Conservation (phyloP, 2,797 vertebrate species). For the Anableps anableps region DNA sequence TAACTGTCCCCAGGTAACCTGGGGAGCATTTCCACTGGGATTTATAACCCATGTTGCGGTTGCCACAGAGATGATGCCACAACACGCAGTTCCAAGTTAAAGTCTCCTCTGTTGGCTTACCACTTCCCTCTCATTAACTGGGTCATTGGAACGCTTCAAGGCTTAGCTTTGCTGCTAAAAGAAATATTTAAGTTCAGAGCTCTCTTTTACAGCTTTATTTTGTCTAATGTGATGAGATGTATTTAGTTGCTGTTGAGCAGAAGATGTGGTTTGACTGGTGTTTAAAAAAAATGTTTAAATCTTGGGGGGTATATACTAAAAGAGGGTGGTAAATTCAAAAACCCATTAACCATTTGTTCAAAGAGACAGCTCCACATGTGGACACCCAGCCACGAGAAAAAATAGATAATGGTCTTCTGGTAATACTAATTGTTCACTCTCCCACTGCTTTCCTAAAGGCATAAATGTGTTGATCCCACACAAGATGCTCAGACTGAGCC, state of each 20-base stretch:
- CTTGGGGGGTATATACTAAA: slow-evolving; percentile 14
- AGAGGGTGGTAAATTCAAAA: slow-evolving; percentile 37
- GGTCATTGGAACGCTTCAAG: slow-evolving; percentile 43
- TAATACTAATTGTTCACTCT: slow-evolving; percentile 64
- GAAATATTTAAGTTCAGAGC: slow-evolving; percentile 20
- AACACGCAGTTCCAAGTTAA: slow-evolving; percentile 47
- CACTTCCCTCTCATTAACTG: slow-evolving; percentile 55
- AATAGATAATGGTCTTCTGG: slow-evolving; percentile 60
- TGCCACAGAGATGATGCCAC: slow-evolving; percentile 53
- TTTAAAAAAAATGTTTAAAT: slow-evolving; percentile 30
- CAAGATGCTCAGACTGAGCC: slow-evolving; percentile 53
- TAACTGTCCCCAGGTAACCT: slow-evolving; percentile 67
- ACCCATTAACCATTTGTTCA: slow-evolving; percentile 50
- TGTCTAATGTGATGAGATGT: slow-evolving; percentile 26
- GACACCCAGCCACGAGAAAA: slow-evolving; percentile 33
- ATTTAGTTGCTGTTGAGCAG: slow-evolving; percentile 25
- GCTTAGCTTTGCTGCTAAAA: slow-evolving; percentile 24
- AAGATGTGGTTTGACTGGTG: slow-evolving; percentile 30
- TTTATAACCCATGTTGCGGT: slow-evolving; percentile 75
- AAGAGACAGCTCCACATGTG: slow-evolving; percentile 39
- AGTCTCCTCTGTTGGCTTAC: slow-evolving; percentile 31
- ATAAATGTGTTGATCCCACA: slow-evolving; percentile 66
- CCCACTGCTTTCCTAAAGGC: slow-evolving; percentile 54
- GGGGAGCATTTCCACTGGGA: slow-evolving; percentile 70
- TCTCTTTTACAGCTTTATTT: slow-evolving; percentile 29